A percentile compares a stretch with the other conserved stretches of the same genome.
Conservation (phyloP, 1,140 invertebrate species). For the Hestina assimilis region DNA sequence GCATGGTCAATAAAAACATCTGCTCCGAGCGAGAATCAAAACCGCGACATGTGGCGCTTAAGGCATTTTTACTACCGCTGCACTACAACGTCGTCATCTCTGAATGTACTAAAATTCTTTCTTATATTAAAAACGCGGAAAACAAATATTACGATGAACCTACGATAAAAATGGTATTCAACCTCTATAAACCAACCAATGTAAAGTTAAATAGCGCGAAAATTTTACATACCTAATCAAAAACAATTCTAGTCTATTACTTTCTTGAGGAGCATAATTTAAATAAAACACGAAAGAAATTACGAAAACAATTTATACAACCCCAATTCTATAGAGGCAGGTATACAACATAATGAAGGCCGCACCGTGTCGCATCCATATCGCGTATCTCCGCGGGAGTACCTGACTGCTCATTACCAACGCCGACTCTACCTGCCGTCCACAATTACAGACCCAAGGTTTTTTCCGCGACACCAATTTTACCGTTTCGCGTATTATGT, state of each 20-base stretch:
- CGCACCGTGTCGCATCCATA: slow-evolving; percentile 15
- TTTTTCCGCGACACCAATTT: slow-evolving; percentile 46
- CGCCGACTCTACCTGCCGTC: slow-evolving; percentile 31
- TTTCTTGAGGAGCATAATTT: too few relatives aligned
- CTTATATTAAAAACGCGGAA: too few relatives aligned
- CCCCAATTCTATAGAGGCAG: neutral
- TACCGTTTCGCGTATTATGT: slow-evolving; percentile 34
- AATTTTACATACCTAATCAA: neutral
- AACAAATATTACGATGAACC: too few relatives aligned
- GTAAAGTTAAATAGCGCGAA: too few relatives aligned
- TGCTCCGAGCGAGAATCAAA: too few relatives aligned
- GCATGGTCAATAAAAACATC: too few relatives aligned
- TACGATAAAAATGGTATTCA: too few relatives aligned
- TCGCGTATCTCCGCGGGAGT: slow-evolving; percentile 4
- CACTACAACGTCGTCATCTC: too few relatives aligned
- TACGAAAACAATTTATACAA: neutral
- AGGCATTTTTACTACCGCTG: too few relatives aligned
- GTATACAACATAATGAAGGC: neutral
- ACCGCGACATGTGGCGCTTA: too few relatives aligned
- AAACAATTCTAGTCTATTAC: neutral
- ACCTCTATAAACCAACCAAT: too few relatives aligned
- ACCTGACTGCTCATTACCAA: slow-evolving; percentile 27
- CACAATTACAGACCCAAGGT: slow-evolving; percentile 39
- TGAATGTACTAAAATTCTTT: too few relatives aligned
- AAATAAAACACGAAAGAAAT: neutral